Conservation (phyloP, 2,113 vertebrate species). For the Megaceryle torquata region DNA sequence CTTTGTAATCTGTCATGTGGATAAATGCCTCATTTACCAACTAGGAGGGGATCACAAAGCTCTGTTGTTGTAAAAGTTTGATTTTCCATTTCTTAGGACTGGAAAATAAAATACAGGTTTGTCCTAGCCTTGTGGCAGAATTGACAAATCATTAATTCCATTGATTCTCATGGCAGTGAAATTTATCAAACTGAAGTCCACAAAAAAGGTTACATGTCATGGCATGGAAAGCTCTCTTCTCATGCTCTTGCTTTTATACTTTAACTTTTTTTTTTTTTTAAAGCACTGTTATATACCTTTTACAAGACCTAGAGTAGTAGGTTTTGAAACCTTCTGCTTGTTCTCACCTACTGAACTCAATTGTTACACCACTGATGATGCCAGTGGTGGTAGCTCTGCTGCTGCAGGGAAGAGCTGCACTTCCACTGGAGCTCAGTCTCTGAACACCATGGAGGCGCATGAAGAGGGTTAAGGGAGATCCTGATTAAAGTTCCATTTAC, state of each 20-base stretch:
- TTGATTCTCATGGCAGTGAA: constrained; percentile 40
- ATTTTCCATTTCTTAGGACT: constrained; percentile 49
- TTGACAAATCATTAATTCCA: constrained; percentile 68
- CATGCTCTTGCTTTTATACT: neutral
- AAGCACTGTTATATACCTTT: neutral
- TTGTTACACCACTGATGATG: neutral
- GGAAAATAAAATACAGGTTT: constrained; percentile 60
- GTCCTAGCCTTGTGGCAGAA: constrained; percentile 53
- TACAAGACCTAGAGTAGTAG: neutral
- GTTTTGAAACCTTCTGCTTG: neutral
- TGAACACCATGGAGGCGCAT: neutral
- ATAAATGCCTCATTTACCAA: constrained; percentile 13
- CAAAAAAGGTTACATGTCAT: constrained; percentile 8
- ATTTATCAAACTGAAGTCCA: constrained; percentile 57
- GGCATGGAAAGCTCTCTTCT: constrained; percentile 22
- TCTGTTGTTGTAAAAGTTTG: constrained; percentile 34
- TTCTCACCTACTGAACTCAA: neutral
- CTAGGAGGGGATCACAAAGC: constrained; percentile 19
- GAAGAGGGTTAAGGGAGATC: constrained; percentile 30
- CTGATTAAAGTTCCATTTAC: constrained; percentile 71
- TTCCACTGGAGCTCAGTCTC: constrained; percentile 41
- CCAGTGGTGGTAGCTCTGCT: neutral
- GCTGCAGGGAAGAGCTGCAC: constrained; percentile 12
- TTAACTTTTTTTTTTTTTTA: neutral
- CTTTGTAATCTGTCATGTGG: neutral